phyloP scores from a whole-genome alignment of 2,113 vertebrate genomes.

The Gnathonemus echidnorhynchus region DNA sequence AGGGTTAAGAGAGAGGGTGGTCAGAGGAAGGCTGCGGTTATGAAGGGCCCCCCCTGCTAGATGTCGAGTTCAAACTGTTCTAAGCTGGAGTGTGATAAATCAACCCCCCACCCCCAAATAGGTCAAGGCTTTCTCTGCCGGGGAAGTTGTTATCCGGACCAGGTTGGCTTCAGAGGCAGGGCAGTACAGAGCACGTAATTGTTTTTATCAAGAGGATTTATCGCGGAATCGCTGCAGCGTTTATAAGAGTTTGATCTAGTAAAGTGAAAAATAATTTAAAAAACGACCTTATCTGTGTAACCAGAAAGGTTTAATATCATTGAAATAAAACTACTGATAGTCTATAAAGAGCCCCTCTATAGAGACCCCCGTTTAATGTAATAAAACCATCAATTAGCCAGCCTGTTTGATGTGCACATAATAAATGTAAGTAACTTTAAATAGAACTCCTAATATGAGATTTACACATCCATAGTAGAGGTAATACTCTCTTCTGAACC shows the following conservation, averaged over 20 bases:
- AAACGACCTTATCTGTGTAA: background rate
- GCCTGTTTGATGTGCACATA: background rate
- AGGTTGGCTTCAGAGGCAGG: background rate
- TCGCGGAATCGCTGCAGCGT: background rate
- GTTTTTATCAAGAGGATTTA: slow-evolving; percentile 1
- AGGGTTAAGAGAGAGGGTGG: background rate
- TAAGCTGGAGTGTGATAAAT: slow-evolving; percentile 5
- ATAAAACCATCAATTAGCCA: background rate
- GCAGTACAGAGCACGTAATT: background rate
- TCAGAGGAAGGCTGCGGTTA: background rate
- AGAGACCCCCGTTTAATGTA: background rate
- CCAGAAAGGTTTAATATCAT: background rate
- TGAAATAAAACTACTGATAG: background rate
- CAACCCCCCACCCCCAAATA: background rate
- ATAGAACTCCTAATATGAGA: background rate
- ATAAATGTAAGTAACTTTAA: background rate
- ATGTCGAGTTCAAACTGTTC: background rate
- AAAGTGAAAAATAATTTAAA: background rate
- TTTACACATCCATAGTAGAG: background rate
- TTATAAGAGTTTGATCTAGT: background rate
- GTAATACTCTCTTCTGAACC: background rate
- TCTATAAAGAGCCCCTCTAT: background rate
- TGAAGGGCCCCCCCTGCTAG: background rate
- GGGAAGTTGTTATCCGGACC: background rate
- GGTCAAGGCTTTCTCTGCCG: background rate